Base-by-base conservation (phyloP, 2,888 invertebrate genomes). In the Pseudoips prasinana region DNA sequence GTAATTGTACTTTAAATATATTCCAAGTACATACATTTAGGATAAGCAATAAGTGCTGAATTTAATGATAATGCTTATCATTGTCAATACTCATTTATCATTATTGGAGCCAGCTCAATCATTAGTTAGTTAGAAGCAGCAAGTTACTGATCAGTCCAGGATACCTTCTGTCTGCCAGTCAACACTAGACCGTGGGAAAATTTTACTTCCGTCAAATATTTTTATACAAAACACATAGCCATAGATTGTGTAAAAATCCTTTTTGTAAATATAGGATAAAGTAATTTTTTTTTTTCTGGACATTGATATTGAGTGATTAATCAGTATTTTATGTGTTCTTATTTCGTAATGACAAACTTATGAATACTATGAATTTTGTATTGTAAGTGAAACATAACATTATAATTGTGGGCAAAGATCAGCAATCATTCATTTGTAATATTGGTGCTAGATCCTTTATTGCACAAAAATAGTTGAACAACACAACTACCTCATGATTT, bases 71-170 rank as follows among this genome's bases (percentile, higher is more conserved):
- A 78, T 75, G 71, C 73, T 73, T 72, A 71, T 66, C 71, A 75
- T 73, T 79, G 71, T 79, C 76, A 86, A 86, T 86, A 86, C 87
- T 87, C 87, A 85, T 81, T 64, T 72, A 68, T 73, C 67, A 71
- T 76, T 72, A 63, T 41, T 43, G 49, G 58, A 58, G 41, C 55
- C 66, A 64, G 73, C 74, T 75, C 74, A 74, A 73, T 66, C 58
- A 50, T 69, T 63, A 69, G 62, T 49, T 71, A 64, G 61, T 55
- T 60, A 58, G 35, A 44, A 14, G 32, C 54, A 53, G 57, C 54
- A 63, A 62, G 53, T 49, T 38, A 51, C 43, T 44, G 47, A 39
- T 25, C 49, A 51, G 52, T 59, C 47, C 46, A 42, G 56, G 49
- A 46, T 54, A 58, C 52, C 50, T 43, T 44, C 53, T 63, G 70